Percentiles rank a stretch among this genome's conserved stretches.
Evolutionary conservation across 2,888 invertebrate species (phyloP).

Genomic region (Morpho deidamia): DNA sequence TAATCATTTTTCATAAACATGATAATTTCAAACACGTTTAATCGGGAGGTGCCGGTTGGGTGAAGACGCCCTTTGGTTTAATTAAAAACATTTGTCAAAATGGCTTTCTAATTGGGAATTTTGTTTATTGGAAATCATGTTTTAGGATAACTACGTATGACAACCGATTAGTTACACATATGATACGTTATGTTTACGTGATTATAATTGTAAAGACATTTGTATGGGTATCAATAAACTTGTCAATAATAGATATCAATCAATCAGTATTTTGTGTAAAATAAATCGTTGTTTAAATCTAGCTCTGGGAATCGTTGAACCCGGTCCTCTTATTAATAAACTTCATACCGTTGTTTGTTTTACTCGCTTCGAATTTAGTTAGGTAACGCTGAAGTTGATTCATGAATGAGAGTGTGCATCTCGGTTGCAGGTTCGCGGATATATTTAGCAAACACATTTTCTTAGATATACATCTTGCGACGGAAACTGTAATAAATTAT

Average conservation of each 20-base stretch:
- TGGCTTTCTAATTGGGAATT: constrained; percentile 50
- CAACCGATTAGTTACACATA: constrained; percentile 53
- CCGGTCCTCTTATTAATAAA: constrained; percentile 74
- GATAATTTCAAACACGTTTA: constrained; percentile 35
- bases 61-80: constrained; percentile 62
- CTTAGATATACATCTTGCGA: constrained; percentile 63
- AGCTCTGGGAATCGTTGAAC: constrained; percentile 68
- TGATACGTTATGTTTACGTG: constrained; percentile 31
- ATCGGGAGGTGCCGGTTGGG: constrained; percentile 24
- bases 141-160: constrained; percentile 53
- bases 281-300: constrained; percentile 52
- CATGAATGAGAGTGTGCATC: constrained; percentile 68
- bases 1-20: constrained; percentile 21
- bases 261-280: constrained; percentile 36
- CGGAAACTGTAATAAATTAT: constrained; percentile 51
- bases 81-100: constrained; percentile 69
- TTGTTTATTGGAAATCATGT: constrained; percentile 46
- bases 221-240: neutral
- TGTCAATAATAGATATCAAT: constrained; percentile 23
- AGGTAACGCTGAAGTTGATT: constrained; percentile 76
- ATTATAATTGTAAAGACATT: constrained; percentile 2
- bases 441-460: constrained; percentile 71
- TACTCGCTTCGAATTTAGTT: constrained; percentile 59
- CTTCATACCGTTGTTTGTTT: constrained; percentile 66
- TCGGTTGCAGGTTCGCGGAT: constrained; percentile 49